Evolutionary conservation across 1,140 invertebrate species (phyloP), one percentile per base, ranked within the genome.

Genomic region (Drosophila guanche): DNA sequence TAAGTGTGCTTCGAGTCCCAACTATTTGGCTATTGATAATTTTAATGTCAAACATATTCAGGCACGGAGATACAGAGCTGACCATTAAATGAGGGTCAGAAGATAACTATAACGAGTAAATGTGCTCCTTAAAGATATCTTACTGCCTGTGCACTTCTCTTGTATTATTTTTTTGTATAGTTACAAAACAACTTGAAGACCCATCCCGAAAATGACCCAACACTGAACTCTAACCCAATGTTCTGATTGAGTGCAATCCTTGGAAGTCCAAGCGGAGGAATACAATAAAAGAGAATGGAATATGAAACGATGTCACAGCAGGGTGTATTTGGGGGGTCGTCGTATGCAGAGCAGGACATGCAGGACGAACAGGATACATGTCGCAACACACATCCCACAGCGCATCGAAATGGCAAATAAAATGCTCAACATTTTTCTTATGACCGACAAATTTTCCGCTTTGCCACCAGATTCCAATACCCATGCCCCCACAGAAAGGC

Each of bases 371-470:
- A 27, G 14, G 20, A 37, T 51, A 43, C 23, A 56, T 27, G 29
- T 27, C 27, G 29, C 59, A 53, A 25, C 22, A 25, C 23, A 63
- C 65, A 68, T 68, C 48, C 65, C 42, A 66, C 65, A 27, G 52
- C 63, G 33, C 33, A 10, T 52, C 53, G 54, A 71, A 85, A 67
- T 50, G 43, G 61, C 56, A 72, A 67, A 81, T 80, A 80, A 79
- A 79, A 69, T 68, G 81, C 68, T 72, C 47, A 65, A 56, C 59
- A 73, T 29, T 65, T 27, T 63, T 74, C 59, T 51, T 63, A 47
- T 56, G 59, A 81, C 70, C 54, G 67, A 74, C 77, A 76, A 76
- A 81, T 86, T 79, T 68, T 60, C 45, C 65, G 50, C 23, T 48
- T 10, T 37, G 33, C 33, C 33, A 37, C 29, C 27, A 51, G 12